Evolutionary conservation across 2,797 vertebrate species (phyloP), one percentile per base, ranked within the genome.

Genomic region (Gorsachius magnificus): DNA sequence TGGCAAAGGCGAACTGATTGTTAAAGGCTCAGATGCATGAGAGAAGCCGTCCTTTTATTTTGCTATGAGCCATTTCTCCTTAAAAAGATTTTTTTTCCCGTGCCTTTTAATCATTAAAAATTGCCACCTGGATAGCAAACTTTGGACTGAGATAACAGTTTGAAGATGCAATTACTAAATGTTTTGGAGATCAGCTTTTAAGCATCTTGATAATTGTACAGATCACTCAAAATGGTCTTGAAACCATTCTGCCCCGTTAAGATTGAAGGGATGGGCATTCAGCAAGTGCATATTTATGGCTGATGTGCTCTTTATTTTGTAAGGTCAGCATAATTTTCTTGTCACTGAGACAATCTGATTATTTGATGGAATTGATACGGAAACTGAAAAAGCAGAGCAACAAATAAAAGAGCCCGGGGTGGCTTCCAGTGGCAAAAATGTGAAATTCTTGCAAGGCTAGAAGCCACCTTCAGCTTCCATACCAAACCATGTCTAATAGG

Each of bases 381-480:
- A 66, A 77, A 91, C 3, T 11, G 68, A 93, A 94, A 94, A 92
- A 91, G 24, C 35, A 45, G 71, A 93, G 45, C 26, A 88, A 86
- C 35, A 91, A 84, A 79, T 36, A 58, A 77, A 77, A 85, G 60
- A 90, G 41, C 24, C 22, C 0, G 0, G 25, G 29, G 24, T 72
- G 50, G 33, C 36, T 87, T 79, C 50, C 56, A 90, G 54, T 41
- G 25, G 19, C 68, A 87, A 91, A 90, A 88, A 72, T 13, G 41
- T 24, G 45, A 83, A 97, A 86, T 87, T 64, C 82, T 94, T 97
- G 92, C 31, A 91, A 94, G 38, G 45, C 91, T 76, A 91, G 69
- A 89, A 75, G 95, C 71, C 87, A 50, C 83, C 95, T 90, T 93
- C 75, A 96, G 84, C 51, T 71, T 92, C 91, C 93, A 92, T 38